Base-by-base conservation (phyloP, 2,113 vertebrate genomes). In the Tenebrosternarchus preto region DNA sequence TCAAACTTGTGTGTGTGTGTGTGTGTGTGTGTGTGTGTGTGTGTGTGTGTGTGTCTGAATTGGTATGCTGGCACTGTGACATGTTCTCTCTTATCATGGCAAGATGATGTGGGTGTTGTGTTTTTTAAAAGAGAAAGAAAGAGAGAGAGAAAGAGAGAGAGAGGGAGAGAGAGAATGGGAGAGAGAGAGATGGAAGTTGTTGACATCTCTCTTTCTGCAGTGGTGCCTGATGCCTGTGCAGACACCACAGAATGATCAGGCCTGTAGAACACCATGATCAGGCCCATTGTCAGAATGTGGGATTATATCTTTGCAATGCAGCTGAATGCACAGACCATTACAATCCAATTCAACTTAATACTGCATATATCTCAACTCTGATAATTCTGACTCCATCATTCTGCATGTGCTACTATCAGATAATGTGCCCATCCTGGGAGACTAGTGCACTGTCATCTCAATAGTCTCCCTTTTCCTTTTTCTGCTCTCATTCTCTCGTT, bases 21-120 rank as follows among this genome's bases (percentile, higher is more conserved):
- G 56, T 22, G n/a, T 59, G 56, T 56, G 55, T 56, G 55, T 56
- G 55, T 56, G 55, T 56, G 55, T 56, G 55, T 56, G 55, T 56
- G 55, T 56, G 53, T 56, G 53, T 57, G 55, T 57, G 61, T 64
- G 2, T 61, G 61, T 3, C 5, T 31, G 63, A 7, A 20, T 20
- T 19, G 16, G 8, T 36, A 7, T 66, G 63, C 16, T 33, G 29
- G 63, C 4, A 66, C 8, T 33, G 63, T 66, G 63, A 64, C n/a
- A 22, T 59, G 19, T 59, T 59, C n/a, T n/a, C 5, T 66, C 29
- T 66, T 29, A 64, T 64, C 27, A 31, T 31, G 17, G 61, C 9
- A 15, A 31, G 61, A 64, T 25, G 12, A 61, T 27, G 59, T 61
- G 2, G 59, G 17, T 29, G 15, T 8, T 19, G 25, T 64, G 25